Evolutionary conservation across 1,140 invertebrate species (phyloP).

Genomic region (Drosophila burlai): DNA sequence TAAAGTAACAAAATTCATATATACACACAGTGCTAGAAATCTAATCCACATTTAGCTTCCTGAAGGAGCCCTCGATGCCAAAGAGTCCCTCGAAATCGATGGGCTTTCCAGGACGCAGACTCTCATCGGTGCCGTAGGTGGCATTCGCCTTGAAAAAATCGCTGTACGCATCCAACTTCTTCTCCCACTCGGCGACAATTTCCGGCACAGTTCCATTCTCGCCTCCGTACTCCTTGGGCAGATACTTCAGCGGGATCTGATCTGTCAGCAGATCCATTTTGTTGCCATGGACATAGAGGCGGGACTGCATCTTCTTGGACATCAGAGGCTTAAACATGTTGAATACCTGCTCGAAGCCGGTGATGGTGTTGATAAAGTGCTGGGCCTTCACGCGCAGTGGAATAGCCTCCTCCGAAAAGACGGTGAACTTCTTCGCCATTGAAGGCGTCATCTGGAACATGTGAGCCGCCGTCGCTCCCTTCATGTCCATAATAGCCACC

Average conservation of each 20-base stretch:
- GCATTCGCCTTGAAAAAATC: conserved; percentile 87
- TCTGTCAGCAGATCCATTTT: conserved; percentile 85
- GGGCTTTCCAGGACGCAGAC: conserved; percentile 87
- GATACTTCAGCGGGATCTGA: conserved; percentile 85
- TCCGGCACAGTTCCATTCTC: conserved; percentile 85
- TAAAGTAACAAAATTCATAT: conserved; percentile 1
- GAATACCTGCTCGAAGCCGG: conserved; percentile 86
- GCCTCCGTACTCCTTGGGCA: conserved; percentile 88
- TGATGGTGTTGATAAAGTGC: conserved; percentile 86
- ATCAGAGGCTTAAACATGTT: conserved; percentile 86
- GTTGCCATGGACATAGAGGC: conserved; percentile 86
- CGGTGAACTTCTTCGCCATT: conserved; percentile 86
- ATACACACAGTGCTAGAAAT: neutral
- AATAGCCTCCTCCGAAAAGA: conserved; percentile 86
- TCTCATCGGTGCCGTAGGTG: conserved; percentile 86
- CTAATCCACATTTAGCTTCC: conserved; percentile 75
- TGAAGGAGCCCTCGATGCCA: conserved; percentile 76
- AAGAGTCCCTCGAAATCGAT: conserved; percentile 86
- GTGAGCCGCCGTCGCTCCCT: conserved; percentile 83
- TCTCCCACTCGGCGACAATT: conserved; percentile 86
- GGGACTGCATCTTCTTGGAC: conserved; percentile 85
- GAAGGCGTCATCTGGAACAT: conserved; percentile 86
- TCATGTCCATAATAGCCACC: conserved; percentile 85
- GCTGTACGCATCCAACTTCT: conserved; percentile 86
- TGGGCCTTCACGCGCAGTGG: conserved; percentile 86